phyloP scores from a whole-genome alignment of 2,113 vertebrate species.

The Cochlearius cochlearius region DNA sequence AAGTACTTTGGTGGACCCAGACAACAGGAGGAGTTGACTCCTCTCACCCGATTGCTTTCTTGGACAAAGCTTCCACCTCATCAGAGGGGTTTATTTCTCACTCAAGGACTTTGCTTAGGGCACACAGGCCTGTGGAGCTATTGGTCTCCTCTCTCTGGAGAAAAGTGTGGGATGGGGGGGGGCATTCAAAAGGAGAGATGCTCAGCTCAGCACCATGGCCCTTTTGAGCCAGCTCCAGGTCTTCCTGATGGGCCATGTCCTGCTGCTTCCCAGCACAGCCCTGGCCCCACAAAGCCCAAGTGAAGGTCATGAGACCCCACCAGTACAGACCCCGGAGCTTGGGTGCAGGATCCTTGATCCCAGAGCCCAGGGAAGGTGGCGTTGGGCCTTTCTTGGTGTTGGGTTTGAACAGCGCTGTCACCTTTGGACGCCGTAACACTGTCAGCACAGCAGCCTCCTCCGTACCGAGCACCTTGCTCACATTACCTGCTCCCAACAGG shows the following conservation, averaged over 20 bases:
- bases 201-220: background rate
- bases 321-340: background rate
- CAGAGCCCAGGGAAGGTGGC: background rate
- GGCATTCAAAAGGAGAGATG: background rate
- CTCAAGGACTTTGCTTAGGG: background rate
- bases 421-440: background rate
- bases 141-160: background rate
- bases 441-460: background rate
- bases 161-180: background rate
- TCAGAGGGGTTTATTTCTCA: background rate
- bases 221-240: background rate
- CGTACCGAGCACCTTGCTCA: background rate
- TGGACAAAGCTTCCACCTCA: background rate
- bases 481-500: background rate
- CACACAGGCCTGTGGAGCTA: background rate
- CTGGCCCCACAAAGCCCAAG: background rate
- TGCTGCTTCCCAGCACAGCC: background rate
- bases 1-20: background rate
- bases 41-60: background rate
- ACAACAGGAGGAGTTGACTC: background rate
- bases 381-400: background rate
- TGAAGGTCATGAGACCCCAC: background rate
- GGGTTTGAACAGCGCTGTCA: background rate
- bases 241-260: background rate
- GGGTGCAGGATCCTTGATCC: background rate